These are phyloP conservation scores for Nasonia oneida DNA, from an alignment of 2,888 invertebrate genomes.

Conservation along the genomic window DNA sequence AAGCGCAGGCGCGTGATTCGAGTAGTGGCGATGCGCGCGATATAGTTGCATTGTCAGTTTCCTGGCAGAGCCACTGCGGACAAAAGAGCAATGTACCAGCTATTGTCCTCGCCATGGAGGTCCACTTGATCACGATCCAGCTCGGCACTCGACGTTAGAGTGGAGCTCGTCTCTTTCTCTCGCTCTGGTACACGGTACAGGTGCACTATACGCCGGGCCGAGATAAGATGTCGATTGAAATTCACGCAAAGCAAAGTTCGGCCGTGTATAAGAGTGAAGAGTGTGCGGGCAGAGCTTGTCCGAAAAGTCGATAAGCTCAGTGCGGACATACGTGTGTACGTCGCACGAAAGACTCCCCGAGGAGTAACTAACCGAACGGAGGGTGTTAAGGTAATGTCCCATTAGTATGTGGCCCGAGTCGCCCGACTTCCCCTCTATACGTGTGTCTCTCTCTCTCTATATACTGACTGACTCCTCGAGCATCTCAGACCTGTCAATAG, in stretches of 20 bases:
- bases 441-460: not conserved
- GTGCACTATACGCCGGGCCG: constrained; percentile 59
- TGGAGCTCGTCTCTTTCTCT: not conserved
- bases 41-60: constrained; percentile 65
- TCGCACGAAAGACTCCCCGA: constrained; percentile 46
- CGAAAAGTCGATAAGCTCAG: constrained; percentile 13
- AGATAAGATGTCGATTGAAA: constrained; percentile 79
- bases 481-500: constrained; percentile 68
- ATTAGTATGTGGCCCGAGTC: constrained; percentile 63
- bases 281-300: not conserved
- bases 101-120: constrained; percentile 78
- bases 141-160: constrained; percentile 60
- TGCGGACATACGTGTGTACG: too few species aligned
- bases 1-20: not conserved
- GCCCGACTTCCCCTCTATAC: not conserved
- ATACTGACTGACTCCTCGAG: constrained; percentile 34
- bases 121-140: constrained; percentile 79
- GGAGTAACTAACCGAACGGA: constrained; percentile 62
- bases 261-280: not conserved
- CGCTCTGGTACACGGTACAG: not conserved
- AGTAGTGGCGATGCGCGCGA: not conserved
- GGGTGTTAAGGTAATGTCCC: constrained; percentile 62
- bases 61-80: constrained; percentile 69
- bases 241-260: constrained; percentile 72
- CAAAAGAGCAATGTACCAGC: constrained; percentile 78